These are phyloP conservation scores for Pachypeltis micranthus DNA, from an alignment of 1,140 invertebrate species.

Conservation along the genomic window DNA sequence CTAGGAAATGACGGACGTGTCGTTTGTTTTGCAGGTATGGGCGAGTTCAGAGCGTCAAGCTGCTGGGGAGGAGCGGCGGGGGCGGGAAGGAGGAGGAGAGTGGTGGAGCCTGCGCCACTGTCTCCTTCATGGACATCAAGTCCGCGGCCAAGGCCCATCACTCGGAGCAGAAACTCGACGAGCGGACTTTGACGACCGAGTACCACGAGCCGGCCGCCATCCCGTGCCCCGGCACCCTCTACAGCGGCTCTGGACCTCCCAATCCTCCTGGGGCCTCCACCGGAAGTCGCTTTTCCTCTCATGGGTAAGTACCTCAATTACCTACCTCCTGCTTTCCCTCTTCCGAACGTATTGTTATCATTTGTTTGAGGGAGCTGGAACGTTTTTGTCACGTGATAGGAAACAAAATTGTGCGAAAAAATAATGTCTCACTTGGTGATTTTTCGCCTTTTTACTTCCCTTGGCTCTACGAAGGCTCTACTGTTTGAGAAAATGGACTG, in stretches of 20 bases:
- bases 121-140: conserved; percentile 94
- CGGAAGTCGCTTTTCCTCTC: conserved; percentile 14
- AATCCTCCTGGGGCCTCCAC: conserved; percentile 20
- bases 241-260: conserved; percentile 24
- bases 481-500: too few species aligned
- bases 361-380: too few species aligned
- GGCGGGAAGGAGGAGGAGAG: conserved; percentile 38
- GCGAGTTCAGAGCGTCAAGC: conserved; percentile 89
- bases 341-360: too few species aligned
- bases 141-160: conserved; percentile 86
- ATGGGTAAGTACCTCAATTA: conserved; percentile 26
- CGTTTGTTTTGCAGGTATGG: conserved; percentile 88
- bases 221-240: conserved; percentile 37
- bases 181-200: conserved; percentile 73
- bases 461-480: too few species aligned
- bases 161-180: conserved; percentile 76
- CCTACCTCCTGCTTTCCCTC: too few species aligned
- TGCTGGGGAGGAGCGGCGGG: conserved; percentile 50
- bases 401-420: too few species aligned
- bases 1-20: too few species aligned
- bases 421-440: too few species aligned
- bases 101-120: conserved; percentile 57
- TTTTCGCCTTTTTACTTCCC: too few species aligned
- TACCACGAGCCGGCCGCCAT: conserved; percentile 81
- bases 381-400: too few species aligned